Evolutionary conservation across 2,113 vertebrate genomes (phyloP).

Genomic region (Boleophthalmus pectinirostris): DNA sequence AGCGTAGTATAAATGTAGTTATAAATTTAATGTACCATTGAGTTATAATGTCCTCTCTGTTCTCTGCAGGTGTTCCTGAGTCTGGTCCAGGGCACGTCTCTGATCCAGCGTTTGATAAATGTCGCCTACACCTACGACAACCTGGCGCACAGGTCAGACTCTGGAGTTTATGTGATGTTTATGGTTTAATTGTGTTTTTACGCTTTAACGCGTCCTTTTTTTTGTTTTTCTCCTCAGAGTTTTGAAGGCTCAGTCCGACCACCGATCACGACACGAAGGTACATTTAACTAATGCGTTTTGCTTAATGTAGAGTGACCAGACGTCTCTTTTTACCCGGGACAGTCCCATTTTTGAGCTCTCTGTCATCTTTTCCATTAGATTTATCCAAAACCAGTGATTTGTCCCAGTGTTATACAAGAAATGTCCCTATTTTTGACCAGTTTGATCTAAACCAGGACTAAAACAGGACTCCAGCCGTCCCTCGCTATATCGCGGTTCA

Average conservation of each 20-base stretch:
- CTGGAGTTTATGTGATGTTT: not conserved
- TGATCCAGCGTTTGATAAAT: constrained; percentile 96
- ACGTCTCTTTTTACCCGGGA: too few species aligned
- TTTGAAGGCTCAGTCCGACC: constrained; percentile 96
- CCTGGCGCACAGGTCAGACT: constrained; percentile 89
- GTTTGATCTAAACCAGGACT: too few species aligned
- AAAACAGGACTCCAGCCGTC: too few species aligned
- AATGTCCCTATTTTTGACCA: too few species aligned
- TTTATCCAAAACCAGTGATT: too few species aligned
- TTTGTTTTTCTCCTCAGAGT: constrained; percentile 77
- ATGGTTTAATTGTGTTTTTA: not conserved
- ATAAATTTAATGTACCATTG: too few species aligned
- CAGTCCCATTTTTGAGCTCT: too few species aligned
- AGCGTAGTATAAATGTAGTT: too few species aligned
- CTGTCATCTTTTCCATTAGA: too few species aligned
- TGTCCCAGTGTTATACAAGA: too few species aligned
- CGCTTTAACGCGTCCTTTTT: not conserved
- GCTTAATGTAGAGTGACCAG: too few species aligned
- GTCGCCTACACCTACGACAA: constrained; percentile 99
- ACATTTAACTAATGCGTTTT: constrained; percentile 42
- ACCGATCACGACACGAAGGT: constrained; percentile 98
- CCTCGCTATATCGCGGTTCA: too few species aligned
- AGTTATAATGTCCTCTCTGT: constrained; percentile 11
- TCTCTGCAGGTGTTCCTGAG: constrained; percentile 90
- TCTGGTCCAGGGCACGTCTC: constrained; percentile 94